Base-by-base conservation (phyloP, 2,888 invertebrate genomes). In the Drosophila maculinotata region DNA sequence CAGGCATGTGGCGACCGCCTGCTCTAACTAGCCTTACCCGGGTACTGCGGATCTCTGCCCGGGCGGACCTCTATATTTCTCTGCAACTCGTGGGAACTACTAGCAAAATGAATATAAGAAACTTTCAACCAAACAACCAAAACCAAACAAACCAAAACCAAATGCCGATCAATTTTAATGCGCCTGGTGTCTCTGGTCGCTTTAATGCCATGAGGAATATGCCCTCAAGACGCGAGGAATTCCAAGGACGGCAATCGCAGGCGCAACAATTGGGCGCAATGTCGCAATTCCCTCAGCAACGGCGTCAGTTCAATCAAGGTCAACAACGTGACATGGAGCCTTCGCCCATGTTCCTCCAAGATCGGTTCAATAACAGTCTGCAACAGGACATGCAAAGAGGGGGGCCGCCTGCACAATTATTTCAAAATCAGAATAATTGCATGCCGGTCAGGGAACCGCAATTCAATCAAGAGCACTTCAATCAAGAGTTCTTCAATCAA, bases 11-110 rank as follows among this genome's bases (percentile, higher is more conserved):
- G 72, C 66, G 44, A 47, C 36, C 30, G 76, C 30, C 76, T 72
- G 72, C 65, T 72, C 58, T 9, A 75, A 8, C 6, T 30, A 7
- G 72, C 72, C 70, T 72, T 72, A 56, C 52, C 59, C 38, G 72
- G 76, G 70, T 8, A 72, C 0, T 0, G 72, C 72, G 66, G 72
- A 72, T 72, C 76, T 76, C 76, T 72, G 71, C 70, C 44, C 70
- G 75, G 76, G 48, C 42, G 71, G 72, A 72, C 70, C 39, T 20
- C 14, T 9, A 4, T 31, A 53, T 3, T 12, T 59, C 76, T 76
- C 71, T 42, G 71, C 76, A 35, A 20, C 42, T 75, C 71, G 71
- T 72, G 71, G 71, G 71, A 75, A 52, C 31, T 52, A 31, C 14
- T 8, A 65, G 8, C 42, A 33, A 47, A 28, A 72, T 69, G 70